phyloP scores from a whole-genome alignment of 1,140 invertebrate species.

The Hyphantria cunea region DNA sequence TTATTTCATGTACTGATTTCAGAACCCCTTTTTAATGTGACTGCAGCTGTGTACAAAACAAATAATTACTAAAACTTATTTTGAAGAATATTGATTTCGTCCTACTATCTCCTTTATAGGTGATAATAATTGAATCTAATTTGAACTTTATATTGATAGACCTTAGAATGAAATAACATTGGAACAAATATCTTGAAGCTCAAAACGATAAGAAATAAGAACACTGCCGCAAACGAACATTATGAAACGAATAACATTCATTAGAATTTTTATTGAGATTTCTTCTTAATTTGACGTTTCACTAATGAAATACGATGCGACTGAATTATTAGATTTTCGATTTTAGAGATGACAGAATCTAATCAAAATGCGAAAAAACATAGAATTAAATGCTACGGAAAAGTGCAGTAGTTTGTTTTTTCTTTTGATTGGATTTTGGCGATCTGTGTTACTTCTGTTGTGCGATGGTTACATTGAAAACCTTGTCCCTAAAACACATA shows the following conservation, averaged over 20 bases:
- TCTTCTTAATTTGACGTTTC: conserved; percentile 1
- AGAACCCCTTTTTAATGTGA: too few relatives aligned
- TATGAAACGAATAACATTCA: conserved; percentile 1
- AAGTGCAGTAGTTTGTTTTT: too few relatives aligned
- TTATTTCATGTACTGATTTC: background rate
- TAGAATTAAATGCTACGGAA: background rate
- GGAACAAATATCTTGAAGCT: background rate
- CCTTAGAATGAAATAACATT: background rate
- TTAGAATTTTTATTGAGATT: conserved; percentile 5
- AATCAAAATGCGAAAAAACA: conserved; percentile 8
- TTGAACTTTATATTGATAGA: too few relatives aligned
- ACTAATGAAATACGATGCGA: conserved; percentile 16
- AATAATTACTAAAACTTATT: background rate
- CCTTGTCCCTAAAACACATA: too few relatives aligned
- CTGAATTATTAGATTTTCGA: conserved; percentile 22
- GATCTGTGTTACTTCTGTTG: too few relatives aligned
- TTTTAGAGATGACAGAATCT: too few relatives aligned
- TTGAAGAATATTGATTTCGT: background rate
- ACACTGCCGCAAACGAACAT: conserved; percentile 16
- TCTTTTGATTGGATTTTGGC: too few relatives aligned
- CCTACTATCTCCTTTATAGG: conserved; percentile 15
- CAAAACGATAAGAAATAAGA: conserved; percentile 13
- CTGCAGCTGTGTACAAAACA: too few relatives aligned
- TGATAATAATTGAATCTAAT: background rate
- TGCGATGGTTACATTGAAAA: too few relatives aligned